Evolutionary conservation across 2,888 invertebrate species (phyloP).

Genomic region (Argyresthia goedartella): DNA sequence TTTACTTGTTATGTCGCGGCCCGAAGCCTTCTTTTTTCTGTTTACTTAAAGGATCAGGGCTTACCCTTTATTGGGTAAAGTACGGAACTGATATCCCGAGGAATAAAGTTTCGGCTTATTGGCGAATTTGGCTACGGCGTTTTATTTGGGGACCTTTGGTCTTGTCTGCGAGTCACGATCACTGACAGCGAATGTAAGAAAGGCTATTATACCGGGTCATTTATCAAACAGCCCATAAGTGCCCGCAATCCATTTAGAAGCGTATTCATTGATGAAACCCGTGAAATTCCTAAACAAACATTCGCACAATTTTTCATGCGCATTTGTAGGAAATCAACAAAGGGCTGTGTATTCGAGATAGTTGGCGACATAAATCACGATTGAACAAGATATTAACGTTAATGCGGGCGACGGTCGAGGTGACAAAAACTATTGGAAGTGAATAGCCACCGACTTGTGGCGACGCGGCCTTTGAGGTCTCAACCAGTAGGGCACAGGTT

Average conservation of each 20-base stretch:
- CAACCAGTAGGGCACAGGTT: no score
- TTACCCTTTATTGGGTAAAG: slow-evolving; percentile 67
- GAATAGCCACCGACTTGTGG: slow-evolving; percentile 40
- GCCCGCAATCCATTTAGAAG: slow-evolving; percentile 49
- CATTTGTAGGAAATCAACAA: slow-evolving; percentile 1
- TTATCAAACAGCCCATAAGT: slow-evolving; percentile 62
- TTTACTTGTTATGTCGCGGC: slow-evolving; percentile 57
- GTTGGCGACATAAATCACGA: slow-evolving; percentile 52
- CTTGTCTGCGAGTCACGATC: neutral
- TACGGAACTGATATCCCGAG: slow-evolving; percentile 60
- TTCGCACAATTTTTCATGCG: slow-evolving; percentile 38
- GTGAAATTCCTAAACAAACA: slow-evolving; percentile 41
- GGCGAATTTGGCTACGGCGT: slow-evolving; percentile 14
- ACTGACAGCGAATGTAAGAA: neutral
- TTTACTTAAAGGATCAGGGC: slow-evolving; percentile 67
- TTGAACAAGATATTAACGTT: slow-evolving; percentile 51
- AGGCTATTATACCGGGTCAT: slow-evolving; percentile 25
- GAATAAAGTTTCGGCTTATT: slow-evolving; percentile 55
- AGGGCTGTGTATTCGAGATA: slow-evolving; percentile 21
- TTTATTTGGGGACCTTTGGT: neutral
- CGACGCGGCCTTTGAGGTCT: slow-evolving; percentile 26
- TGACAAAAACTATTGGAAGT: slow-evolving; percentile 53
- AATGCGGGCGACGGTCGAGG: slow-evolving; percentile 21
- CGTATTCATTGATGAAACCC: slow-evolving; percentile 26
- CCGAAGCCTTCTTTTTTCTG: slow-evolving; percentile 53